phyloP scores from a whole-genome alignment of 2,888 invertebrate species.

The Pheosia tremula region DNA sequence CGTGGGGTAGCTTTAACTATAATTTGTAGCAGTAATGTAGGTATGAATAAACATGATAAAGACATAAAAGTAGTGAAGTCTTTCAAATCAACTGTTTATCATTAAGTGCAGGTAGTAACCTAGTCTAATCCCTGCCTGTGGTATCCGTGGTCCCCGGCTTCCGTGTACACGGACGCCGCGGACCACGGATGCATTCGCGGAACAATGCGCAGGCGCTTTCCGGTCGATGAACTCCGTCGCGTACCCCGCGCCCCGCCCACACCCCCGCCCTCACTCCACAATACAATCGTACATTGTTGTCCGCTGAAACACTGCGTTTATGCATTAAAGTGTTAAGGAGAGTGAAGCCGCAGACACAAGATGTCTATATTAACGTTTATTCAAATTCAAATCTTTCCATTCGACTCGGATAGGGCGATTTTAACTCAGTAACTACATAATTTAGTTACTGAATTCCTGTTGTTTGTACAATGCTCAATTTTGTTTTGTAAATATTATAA shows the following conservation, averaged over 20 bases:
- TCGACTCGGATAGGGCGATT: background rate
- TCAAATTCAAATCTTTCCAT: conserved; percentile 1
- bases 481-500: too few relatives aligned
- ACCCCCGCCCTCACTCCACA: conserved; percentile 3
- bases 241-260: conserved; percentile 14
- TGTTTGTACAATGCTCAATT: too few relatives aligned
- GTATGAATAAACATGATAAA: too few relatives aligned
- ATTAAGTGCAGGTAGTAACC: background rate
- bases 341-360: conserved; percentile 26
- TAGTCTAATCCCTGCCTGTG: background rate
- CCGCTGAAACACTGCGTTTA: conserved; percentile 43
- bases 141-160: conserved; percentile 28
- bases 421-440: too few relatives aligned
- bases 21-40: too few relatives aligned
- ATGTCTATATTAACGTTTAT: conserved; percentile 34
- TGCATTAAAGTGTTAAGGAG: conserved; percentile 39
- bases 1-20: too few relatives aligned
- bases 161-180: conserved; percentile 33
- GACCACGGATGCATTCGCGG: conserved; percentile 53
- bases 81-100: too few relatives aligned
- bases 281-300: conserved; percentile 48
- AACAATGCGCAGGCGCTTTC: conserved; percentile 55
- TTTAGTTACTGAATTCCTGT: too few relatives aligned
- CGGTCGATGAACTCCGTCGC: conserved; percentile 45
- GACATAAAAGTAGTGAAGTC: too few relatives aligned